Evolutionary conservation across 1,140 invertebrate genomes (phyloP).

Genomic region (Lordiphosa mommai): DNA sequence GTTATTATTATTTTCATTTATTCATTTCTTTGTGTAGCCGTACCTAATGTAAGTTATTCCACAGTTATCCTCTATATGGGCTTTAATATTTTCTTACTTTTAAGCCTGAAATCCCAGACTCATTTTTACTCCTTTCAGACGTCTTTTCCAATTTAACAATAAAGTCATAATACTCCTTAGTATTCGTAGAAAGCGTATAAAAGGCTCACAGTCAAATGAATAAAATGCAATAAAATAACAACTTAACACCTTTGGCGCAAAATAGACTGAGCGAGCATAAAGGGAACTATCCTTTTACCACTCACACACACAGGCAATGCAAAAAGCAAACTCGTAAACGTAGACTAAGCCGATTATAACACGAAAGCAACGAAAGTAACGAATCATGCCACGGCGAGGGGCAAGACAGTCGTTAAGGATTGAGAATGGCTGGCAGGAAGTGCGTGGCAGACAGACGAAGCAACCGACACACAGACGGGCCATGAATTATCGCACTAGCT

Average conservation of each 20-base stretch:
- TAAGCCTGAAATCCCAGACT: not conserved
- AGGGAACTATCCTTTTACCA: constrained; percentile 17
- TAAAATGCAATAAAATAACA: constrained; percentile 60
- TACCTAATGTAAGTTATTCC: too few species aligned
- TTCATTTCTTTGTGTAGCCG: too few species aligned
- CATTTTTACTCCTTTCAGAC: not conserved
- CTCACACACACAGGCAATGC: constrained; percentile 48
- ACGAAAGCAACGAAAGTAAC: constrained; percentile 61
- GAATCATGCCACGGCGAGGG: not conserved
- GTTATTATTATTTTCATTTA: too few species aligned
- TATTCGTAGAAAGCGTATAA: constrained; percentile 5
- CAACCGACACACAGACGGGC: constrained; percentile 41
- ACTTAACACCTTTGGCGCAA: constrained; percentile 54
- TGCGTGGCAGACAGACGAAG: constrained; percentile 49
- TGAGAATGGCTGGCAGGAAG: constrained; percentile 37
- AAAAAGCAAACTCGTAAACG: constrained; percentile 73
- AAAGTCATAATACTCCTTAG: constrained; percentile 48
- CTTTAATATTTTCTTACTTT: too few species aligned
- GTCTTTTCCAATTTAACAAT: constrained; percentile 45
- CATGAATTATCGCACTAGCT: constrained; percentile 74
- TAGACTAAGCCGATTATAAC: constrained; percentile 76
- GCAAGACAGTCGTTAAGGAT: constrained; percentile 10
- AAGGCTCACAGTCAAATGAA: constrained; percentile 42
- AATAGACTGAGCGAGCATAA: constrained; percentile 45
- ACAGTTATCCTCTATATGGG: too few species aligned